A percentile compares a stretch with the other conserved stretches of the same genome.
phyloP scores from a whole-genome alignment of 2,888 invertebrate species.

The Timandra comae region DNA sequence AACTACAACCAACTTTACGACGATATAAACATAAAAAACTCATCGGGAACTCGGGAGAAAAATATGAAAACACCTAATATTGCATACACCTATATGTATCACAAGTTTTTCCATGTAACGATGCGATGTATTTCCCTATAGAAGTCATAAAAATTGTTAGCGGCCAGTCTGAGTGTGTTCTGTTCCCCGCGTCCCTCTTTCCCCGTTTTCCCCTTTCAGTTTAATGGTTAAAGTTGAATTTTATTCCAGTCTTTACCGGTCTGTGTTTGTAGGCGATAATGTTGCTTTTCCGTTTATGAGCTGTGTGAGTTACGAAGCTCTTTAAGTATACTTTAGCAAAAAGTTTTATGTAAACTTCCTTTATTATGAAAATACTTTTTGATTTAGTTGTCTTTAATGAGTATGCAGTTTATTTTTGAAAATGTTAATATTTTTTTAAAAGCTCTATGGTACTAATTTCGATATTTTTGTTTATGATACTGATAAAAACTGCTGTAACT shows the following conservation, averaged over 20 bases:
- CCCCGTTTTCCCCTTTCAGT: conserved; percentile 18
- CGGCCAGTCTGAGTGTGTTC: conserved; percentile 28
- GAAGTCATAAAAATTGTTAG: conserved; percentile 71
- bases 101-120: conserved; percentile 70
- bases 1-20: conserved; percentile 64
- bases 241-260: conserved; percentile 42
- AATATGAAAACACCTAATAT: conserved; percentile 70
- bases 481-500: too few species aligned
- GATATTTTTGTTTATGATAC: too few species aligned
- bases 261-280: conserved; percentile 39
- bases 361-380: too few species aligned
- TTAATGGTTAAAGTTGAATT: conserved; percentile 46
- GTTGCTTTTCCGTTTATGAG: conserved; percentile 38
- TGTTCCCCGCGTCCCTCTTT: conserved; percentile 18
- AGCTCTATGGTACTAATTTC: too few species aligned
- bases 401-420: too few species aligned
- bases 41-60: conserved; percentile 51
- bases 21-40: conserved; percentile 71
- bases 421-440: too few species aligned
- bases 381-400: too few species aligned
- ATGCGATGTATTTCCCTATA: conserved; percentile 71
- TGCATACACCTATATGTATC: conserved; percentile 42
- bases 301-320: too few species aligned
- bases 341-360: too few species aligned
- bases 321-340: too few species aligned